A percentile compares a stretch with the other conserved stretches of the same genome.
These are phyloP conservation scores for Zaprionus gabonicus DNA, from an alignment of 1,140 invertebrate genomes.

Conservation along the genomic window DNA sequence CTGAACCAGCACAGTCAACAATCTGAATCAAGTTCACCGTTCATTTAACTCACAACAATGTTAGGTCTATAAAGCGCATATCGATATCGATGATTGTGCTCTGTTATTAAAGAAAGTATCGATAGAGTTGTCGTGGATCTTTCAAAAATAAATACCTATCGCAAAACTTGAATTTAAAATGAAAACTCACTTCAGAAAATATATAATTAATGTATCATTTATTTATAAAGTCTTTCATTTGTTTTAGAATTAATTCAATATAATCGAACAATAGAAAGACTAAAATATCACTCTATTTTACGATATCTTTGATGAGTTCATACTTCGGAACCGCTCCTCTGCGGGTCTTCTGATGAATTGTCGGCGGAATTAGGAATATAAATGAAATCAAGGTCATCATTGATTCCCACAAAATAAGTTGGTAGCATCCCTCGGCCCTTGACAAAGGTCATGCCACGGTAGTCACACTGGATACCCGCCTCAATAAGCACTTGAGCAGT, in stretches of 20 bases:
- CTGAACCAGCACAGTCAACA: neutral
- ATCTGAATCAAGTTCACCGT: neutral
- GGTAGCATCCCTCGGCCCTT: conserved; percentile 38
- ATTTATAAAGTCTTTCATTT: neutral
- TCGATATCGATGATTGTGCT: neutral
- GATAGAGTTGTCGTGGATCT: neutral
- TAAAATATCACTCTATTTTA: neutral
- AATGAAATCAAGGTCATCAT: conserved; percentile 17
- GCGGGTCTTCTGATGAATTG: neutral
- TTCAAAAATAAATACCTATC: neutral
- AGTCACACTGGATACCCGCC: conserved; percentile 38
- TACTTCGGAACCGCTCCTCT: neutral
- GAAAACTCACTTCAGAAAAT: neutral
- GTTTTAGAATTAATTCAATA: neutral
- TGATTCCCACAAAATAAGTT: conserved; percentile 35
- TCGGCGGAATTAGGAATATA: neutral
- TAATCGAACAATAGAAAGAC: neutral
- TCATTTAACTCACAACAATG: neutral
- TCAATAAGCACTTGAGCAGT: conserved; percentile 88
- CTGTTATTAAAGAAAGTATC: neutral
- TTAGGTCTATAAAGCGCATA: neutral
- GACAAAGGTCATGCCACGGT: conserved; percentile 41
- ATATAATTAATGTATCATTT: neutral
- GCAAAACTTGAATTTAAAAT: neutral
- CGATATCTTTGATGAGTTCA: neutral